phyloP scores from a whole-genome alignment of 2,797 vertebrate genomes.

The Aythya fuligula region DNA sequence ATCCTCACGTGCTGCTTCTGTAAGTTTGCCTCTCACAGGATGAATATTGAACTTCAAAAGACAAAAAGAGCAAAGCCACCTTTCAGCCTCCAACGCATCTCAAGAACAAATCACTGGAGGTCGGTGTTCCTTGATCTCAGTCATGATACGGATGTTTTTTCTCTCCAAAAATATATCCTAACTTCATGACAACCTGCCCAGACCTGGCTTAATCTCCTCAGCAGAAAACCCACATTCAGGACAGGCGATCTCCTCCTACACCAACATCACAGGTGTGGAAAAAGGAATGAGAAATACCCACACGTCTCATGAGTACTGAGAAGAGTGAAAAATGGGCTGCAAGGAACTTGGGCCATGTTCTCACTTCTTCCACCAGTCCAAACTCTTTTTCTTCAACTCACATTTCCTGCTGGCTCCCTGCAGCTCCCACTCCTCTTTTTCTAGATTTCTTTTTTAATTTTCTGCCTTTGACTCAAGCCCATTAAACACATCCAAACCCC shows the following conservation, averaged over 20 bases:
- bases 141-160: not conserved
- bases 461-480: not conserved
- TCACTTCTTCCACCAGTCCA: not conserved
- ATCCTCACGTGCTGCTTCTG: not conserved
- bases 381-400: not conserved
- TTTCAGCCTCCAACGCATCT: not conserved
- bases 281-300: not conserved
- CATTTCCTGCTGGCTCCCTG: not conserved
- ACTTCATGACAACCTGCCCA: not conserved
- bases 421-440: not conserved
- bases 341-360: not conserved
- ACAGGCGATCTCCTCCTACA: not conserved
- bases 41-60: constrained; percentile 9
- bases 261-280: not conserved
- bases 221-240: not conserved
- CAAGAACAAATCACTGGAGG: not conserved
- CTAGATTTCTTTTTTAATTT: not conserved
- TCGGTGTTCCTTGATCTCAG: not conserved
- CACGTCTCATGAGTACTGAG: not conserved
- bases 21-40: not conserved
- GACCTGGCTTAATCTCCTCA: not conserved
- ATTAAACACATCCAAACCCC: not conserved
- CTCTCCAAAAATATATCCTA: not conserved
- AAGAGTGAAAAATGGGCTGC: not conserved
- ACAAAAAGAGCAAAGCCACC: not conserved